phyloP scores from a whole-genome alignment of 2,888 invertebrate genomes.

The Morpho achilles region DNA sequence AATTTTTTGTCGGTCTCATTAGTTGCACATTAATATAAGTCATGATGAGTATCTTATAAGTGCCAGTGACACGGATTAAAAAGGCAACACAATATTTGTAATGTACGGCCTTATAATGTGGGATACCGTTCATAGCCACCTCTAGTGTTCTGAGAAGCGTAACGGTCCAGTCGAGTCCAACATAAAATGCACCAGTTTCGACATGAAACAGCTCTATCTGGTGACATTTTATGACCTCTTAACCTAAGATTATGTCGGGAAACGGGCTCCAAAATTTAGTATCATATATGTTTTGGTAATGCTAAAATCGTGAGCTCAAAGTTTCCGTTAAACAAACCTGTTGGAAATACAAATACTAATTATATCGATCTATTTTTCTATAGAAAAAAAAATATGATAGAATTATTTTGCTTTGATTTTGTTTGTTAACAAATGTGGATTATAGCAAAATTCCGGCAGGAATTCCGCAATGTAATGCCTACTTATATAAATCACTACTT shows the following conservation, averaged over 20 bases:
- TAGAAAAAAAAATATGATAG: too few relatives aligned
- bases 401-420: too few relatives aligned
- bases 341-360: background rate
- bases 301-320: constrained; percentile 12
- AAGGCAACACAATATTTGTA: constrained; percentile 58
- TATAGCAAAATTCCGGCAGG: too few relatives aligned
- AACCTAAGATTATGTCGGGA: constrained; percentile 54
- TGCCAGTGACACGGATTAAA: constrained; percentile 57
- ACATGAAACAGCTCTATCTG: constrained; percentile 46
- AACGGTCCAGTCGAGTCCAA: constrained; percentile 52
- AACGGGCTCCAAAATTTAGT: constrained; percentile 27
- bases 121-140: constrained; percentile 57
- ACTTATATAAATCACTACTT: too few relatives aligned
- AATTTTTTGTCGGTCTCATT: constrained; percentile 46
- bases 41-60: constrained; percentile 51
- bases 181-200: constrained; percentile 61
- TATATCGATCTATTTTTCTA: too few relatives aligned
- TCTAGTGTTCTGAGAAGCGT: constrained; percentile 58
- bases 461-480: too few relatives aligned
- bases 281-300: constrained; percentile 21
- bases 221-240: constrained; percentile 48
- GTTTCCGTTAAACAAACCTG: background rate
- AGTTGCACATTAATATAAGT: constrained; percentile 48
- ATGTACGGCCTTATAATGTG: constrained; percentile 46
- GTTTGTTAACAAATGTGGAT: too few relatives aligned